A percentile compares a stretch with the other conserved stretches of the same genome.
These are phyloP conservation scores for Lottia scabra DNA, from an alignment of 2,888 invertebrate species.

Conservation along the genomic window DNA sequence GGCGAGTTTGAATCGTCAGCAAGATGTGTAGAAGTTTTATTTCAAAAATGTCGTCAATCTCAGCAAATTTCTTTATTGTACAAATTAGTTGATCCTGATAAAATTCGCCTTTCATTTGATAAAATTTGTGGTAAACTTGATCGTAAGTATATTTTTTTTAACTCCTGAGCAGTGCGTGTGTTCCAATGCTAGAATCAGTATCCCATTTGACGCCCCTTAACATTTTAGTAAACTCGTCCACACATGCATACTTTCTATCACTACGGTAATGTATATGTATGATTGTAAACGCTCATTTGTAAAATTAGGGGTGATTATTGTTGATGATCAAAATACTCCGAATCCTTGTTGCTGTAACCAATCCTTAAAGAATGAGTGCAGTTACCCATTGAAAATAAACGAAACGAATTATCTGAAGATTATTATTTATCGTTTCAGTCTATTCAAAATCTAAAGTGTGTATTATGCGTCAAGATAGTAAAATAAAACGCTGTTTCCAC, in stretches of 20 bases:
- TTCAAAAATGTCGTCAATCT: neutral
- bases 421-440: neutral
- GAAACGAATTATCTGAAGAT: no score
- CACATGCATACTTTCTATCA: no score
- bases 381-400: no score
- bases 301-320: no score
- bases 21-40: neutral
- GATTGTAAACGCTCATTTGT: no score
- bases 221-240: no score
- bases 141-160: neutral
- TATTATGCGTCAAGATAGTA: neutral
- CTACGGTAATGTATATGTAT: no score
- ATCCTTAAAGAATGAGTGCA: no score
- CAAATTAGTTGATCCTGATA: neutral
- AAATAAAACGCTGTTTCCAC: neutral
- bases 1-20: neutral
- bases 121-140: neutral
- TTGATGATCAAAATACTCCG: no score
- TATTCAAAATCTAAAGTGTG: neutral
- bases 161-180: neutral
- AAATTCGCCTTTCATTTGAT: neutral
- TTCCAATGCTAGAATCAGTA: neutral
- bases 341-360: no score
- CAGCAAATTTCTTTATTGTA: neutral
- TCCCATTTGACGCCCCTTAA: no score